A percentile compares a stretch with the other conserved stretches of the same genome.
These are phyloP conservation scores for Rhynchonycteris naso DNA, from an alignment of 2,797 vertebrate species.

Conservation along the genomic window DNA sequence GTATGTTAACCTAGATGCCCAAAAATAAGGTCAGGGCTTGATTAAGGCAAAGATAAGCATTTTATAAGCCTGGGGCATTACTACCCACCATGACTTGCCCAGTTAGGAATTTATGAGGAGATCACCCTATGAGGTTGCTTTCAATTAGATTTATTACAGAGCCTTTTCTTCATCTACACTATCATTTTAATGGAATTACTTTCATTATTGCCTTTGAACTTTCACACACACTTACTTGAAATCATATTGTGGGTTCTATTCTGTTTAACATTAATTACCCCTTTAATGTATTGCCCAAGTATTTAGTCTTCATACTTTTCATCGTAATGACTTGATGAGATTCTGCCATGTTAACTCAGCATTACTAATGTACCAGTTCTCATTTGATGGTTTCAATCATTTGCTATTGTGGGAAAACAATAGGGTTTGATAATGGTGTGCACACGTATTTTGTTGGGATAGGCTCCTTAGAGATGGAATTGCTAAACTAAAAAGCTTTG, in stretches of 20 bases:
- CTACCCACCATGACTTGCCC: no score
- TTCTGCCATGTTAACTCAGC: background rate
- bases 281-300: background rate
- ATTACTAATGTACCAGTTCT: background rate
- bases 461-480: background rate
- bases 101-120: background rate
- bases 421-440: background rate
- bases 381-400: background rate
- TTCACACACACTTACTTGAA: slow-evolving; percentile 34
- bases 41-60: no score
- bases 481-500: background rate
- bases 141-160: background rate
- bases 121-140: background rate
- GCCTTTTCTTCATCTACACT: background rate
- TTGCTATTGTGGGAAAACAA: background rate
- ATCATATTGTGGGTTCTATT: background rate
- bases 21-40: background rate
- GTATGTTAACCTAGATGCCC: background rate
- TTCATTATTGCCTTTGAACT: background rate
- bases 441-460: background rate
- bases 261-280: background rate
- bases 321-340: background rate
- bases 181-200: slow-evolving; percentile 42
- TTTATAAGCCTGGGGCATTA: no score
- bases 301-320: background rate